These are phyloP conservation scores for Chrysolina oricalcia DNA, from an alignment of 2,888 invertebrate genomes.

Conservation along the genomic window DNA sequence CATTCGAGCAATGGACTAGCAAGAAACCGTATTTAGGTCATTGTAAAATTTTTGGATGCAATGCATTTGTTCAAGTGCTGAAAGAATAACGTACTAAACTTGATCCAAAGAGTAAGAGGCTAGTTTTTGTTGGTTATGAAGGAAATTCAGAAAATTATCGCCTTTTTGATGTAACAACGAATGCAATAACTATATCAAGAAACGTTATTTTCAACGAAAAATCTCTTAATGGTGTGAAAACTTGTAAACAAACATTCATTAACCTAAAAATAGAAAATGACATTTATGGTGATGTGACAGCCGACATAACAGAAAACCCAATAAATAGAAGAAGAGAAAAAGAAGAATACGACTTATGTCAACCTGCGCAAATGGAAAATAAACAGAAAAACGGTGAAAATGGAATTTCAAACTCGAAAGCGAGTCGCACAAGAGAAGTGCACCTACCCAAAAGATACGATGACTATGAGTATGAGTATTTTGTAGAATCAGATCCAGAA, in stretches of 20 bases:
- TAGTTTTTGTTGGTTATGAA: conserved; percentile 4
- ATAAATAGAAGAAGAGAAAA: neutral
- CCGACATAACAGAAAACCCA: neutral
- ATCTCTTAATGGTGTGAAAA: neutral
- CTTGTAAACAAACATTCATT: neutral
- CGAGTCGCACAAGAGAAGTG: neutral
- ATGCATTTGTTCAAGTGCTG: neutral
- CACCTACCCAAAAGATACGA: neutral
- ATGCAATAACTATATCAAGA: neutral
- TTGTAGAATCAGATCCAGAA: too few relatives aligned
- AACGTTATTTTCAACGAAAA: conserved; percentile 8
- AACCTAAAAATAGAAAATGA: neutral
- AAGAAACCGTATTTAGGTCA: neutral
- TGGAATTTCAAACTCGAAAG: neutral
- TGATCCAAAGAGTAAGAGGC: neutral
- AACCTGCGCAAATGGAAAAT: neutral
- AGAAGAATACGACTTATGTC: neutral
- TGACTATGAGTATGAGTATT: too few relatives aligned
- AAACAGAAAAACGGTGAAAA: neutral
- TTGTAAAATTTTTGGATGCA: neutral
- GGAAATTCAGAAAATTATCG: neutral
- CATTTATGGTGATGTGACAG: neutral
- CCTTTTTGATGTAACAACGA: neutral
- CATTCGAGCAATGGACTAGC: neutral
- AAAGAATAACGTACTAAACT: neutral